Percentiles rank a stretch among this genome's conserved stretches.
Conservation (phyloP, 2,113 vertebrate genomes). For the Anolis sagrei region DNA sequence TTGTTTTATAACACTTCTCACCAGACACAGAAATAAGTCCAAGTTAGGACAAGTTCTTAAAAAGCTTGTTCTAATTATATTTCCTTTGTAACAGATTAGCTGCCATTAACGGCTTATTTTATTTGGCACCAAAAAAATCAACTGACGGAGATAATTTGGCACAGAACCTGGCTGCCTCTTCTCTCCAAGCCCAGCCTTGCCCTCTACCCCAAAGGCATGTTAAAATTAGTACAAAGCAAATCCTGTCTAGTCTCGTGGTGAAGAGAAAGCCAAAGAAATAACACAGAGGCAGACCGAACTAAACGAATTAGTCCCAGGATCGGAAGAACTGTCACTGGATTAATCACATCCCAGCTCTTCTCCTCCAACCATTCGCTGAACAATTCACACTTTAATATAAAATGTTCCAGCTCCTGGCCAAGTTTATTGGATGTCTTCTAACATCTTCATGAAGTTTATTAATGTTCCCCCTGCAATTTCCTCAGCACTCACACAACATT, state of each 20-base stretch:
- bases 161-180: background rate
- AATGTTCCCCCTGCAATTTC: too few relatives aligned
- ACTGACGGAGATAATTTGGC: slow-evolving; percentile 33
- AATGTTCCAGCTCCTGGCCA: background rate
- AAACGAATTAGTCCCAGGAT: background rate
- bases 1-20: background rate
- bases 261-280: background rate
- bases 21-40: background rate
- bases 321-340: background rate
- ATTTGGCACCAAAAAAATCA: background rate
- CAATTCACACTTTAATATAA: background rate
- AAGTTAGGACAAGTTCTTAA: background rate
- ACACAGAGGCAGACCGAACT: too few relatives aligned
- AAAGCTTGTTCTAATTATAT: background rate
- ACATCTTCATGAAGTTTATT: too few relatives aligned
- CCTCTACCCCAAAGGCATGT: background rate
- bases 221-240: background rate
- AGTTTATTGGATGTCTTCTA: background rate
- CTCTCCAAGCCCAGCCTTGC: slow-evolving; percentile 24
- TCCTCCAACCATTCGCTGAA: background rate
- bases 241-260: background rate
- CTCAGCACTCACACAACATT: too few relatives aligned
- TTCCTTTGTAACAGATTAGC: background rate
- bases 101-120: background rate
- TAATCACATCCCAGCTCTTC: background rate